Conservation (phyloP, 1,140 invertebrate genomes). For the Drosophila sp. region DNA sequence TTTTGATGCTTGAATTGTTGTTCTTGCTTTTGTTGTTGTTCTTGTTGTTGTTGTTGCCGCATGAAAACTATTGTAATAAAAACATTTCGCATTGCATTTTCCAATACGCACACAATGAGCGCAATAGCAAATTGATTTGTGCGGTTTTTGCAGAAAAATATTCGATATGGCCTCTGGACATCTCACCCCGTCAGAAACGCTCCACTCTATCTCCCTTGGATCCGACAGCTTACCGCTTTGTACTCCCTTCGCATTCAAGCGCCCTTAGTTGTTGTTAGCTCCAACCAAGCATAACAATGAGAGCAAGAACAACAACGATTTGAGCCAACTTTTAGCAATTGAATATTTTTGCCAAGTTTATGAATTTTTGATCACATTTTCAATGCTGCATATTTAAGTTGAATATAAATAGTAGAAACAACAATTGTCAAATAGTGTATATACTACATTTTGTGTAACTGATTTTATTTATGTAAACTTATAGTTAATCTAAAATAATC, state of each 20-base stretch:
- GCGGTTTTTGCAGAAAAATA: constrained; percentile 58
- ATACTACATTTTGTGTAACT: not conserved
- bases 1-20: constrained; percentile 16
- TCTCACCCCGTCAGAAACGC: too few species aligned
- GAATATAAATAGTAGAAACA: constrained; percentile 37
- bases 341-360: constrained; percentile 44
- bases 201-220: not conserved
- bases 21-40: constrained; percentile 33
- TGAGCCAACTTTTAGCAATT: constrained; percentile 29
- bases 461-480: constrained; percentile 42
- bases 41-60: constrained; percentile 43
- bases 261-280: not conserved
- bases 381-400: constrained; percentile 50
- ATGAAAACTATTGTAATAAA: constrained; percentile 69
- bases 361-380: constrained; percentile 64
- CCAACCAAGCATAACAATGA: constrained; percentile 24
- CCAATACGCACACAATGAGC: constrained; percentile 52
- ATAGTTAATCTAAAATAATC: constrained; percentile 41
- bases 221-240: not conserved
- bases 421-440: constrained; percentile 19
- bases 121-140: constrained; percentile 74
- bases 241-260: not conserved
- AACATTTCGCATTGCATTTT: constrained; percentile 58
- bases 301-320: constrained; percentile 26
- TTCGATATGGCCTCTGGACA: constrained; percentile 14